Percentiles rank a stretch among this genome's conserved stretches.
Conservation (phyloP, 1,140 invertebrate species). For the Tetramorium simillimum region DNA sequence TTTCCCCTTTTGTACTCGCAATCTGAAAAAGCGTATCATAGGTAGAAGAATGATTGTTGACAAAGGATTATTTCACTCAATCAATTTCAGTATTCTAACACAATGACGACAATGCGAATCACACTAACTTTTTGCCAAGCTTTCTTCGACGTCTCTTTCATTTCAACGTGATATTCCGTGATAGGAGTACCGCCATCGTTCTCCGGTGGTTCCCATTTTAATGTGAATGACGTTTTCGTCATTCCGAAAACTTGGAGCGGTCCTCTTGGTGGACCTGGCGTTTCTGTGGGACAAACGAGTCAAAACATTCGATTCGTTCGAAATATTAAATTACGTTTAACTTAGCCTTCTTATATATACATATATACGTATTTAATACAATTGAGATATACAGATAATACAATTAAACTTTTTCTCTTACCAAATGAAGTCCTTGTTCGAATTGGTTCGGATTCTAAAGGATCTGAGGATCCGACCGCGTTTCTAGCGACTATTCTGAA, state of each 20-base stretch:
- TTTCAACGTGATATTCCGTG: slow-evolving; percentile 94
- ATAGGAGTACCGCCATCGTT: slow-evolving; percentile 94
- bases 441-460: slow-evolving; percentile 90
- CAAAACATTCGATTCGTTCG: background rate
- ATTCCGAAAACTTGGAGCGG: slow-evolving; percentile 93
- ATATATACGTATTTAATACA: background rate
- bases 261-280: slow-evolving; percentile 91
- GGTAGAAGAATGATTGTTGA: background rate
- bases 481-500: slow-evolving; percentile 95
- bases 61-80: background rate
- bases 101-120: background rate
- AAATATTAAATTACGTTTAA: background rate
- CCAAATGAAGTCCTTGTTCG: slow-evolving; percentile 88
- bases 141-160: slow-evolving; percentile 90
- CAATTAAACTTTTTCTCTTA: slow-evolving; percentile 76
- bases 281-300: slow-evolving; percentile 37
- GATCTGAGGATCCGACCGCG: slow-evolving; percentile 91
- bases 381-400: background rate
- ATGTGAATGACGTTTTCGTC: slow-evolving; percentile 92
- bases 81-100: background rate
- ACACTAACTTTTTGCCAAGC: slow-evolving; percentile 88
- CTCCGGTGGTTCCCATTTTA: slow-evolving; percentile 94
- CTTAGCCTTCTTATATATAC: background rate
- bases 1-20: slow-evolving; percentile 88
- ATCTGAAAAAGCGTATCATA: slow-evolving; percentile 79